Evolutionary conservation across 2,888 invertebrate species (phyloP), one percentile per base, ranked within the genome.

Genomic region (Noctua fimbriata): DNA sequence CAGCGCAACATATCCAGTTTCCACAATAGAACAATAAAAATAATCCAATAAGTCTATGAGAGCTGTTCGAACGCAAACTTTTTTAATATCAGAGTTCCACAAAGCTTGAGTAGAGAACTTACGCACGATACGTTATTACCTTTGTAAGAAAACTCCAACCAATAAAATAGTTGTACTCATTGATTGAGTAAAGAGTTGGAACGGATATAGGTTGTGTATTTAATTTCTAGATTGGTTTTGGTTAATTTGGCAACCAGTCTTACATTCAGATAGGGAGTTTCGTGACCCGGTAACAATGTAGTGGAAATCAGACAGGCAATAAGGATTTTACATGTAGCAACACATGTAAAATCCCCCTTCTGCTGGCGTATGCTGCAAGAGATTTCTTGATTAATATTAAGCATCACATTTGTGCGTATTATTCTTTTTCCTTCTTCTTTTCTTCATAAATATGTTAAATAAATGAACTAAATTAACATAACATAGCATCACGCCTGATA

Each of bases 71-170:
- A 52, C n/a, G 49, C 69, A 76, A 86, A 86, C 78, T 86, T 86
- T 84, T 86, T 81, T 86, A 86, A 86, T 86, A 86, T 78, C 87
- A 2, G 16, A 44, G 71, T 70, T 70, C 69, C 49, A 72, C 36
- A 21, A 49, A 18, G 72, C 41, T 63, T 65, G 10, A 60, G 78
- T 32, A 47, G 18, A 36, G 55, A 85, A 82, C 55, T 72, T 78
- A 65, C 52, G 28, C 12, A 63, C 44, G 49, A 63, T 47, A 73
- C 9, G 28, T n/a, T n/a, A 65, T 75, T 76, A 66, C 69, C 32
- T 69, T 41, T 63, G 70, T 52, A 85, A 77, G 85, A 77, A 55
- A 82, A 85, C 67, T 83, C 14, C 5, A 28, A 70, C 58, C 69
- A 73, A 84, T 86, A 47, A 65, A 85, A 63, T 65, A 74, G 55